Evolutionary conservation across 2,888 invertebrate genomes (phyloP), one percentile per base, ranked within the genome.

Genomic region (Andrena minutula): DNA sequence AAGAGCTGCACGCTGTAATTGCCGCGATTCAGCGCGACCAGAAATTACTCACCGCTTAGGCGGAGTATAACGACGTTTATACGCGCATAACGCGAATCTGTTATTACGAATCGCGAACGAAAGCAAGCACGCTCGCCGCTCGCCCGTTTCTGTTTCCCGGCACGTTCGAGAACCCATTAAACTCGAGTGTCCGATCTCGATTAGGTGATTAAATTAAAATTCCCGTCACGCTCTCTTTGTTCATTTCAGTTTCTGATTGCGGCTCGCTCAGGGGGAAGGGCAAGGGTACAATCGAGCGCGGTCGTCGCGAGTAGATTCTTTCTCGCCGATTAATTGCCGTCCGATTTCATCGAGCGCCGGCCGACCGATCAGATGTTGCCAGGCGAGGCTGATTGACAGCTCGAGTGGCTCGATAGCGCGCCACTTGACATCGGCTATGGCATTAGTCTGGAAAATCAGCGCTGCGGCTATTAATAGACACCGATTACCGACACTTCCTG

Each of bases 311-410:
- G 74, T 80, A 74, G 12, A 16, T 5, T 41, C 66, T 82, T 75
- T 74, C 80, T 70, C 66, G n/a, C 35, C 71, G 81, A 80, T 80
- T 82, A 82, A 80, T 82, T 75, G 61, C 66, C 51, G 35, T 16
- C 56, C 41, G 81, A 74, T 81, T 73, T 65, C 69, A 79, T 72
- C 79, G 74, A 49, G 28, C 28, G 32, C 16, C 51, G 2, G 53
- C 68, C 3, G 49, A 63, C 41, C 16, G 35, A 71, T 78, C 61
- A 16, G 26, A 61, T 20, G 26, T 51, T 30, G 60, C 32, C 16
- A 77, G 58, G 16, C 60, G 16, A 8, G 63, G 66, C 8, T 66
- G 79, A 79, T 63, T 49, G 79, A 80, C 72, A 66, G 61, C 53
- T 26, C 6, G 26, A 23, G n/a, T 41, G 1, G 16, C 41, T 4